Conservation (phyloP, 2,888 invertebrate species). For the Aquatica leii region DNA sequence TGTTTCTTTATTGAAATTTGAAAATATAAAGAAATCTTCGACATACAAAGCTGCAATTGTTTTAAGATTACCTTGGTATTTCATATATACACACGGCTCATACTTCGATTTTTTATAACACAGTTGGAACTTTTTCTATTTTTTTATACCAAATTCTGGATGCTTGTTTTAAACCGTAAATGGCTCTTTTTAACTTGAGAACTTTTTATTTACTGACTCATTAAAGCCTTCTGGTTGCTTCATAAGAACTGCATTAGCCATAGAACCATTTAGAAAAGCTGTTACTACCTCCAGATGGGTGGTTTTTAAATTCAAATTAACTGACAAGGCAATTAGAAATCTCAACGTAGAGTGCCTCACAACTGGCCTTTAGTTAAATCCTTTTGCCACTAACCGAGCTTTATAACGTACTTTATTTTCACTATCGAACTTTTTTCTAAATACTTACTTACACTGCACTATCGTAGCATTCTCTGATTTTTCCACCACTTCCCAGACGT, state of each 20-base stretch:
- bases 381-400: slow-evolving; percentile 28
- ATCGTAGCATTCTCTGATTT: slow-evolving; percentile 37
- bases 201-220: too few species aligned
- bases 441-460: slow-evolving; percentile 49
- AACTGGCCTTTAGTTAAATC: slow-evolving; percentile 39
- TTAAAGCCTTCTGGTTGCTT: too few species aligned
- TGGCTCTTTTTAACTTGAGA: too few species aligned
- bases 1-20: too few species aligned
- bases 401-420: slow-evolving; percentile 37
- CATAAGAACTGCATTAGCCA: slow-evolving; percentile 28
- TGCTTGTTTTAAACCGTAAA: too few species aligned
- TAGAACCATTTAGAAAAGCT: slow-evolving; percentile 43
- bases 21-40: too few species aligned
- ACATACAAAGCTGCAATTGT: too few species aligned
- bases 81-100: too few species aligned
- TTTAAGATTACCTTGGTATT: too few species aligned
- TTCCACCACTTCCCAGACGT: slow-evolving; percentile 45
- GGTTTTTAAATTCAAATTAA: slow-evolving; percentile 36
- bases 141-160: too few species aligned
- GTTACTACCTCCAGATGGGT: slow-evolving; percentile 44
- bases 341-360: slow-evolving; percentile 31
- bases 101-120: too few species aligned
- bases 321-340: slow-evolving; percentile 37
- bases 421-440: slow-evolving; percentile 41
- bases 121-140: too few species aligned